phyloP scores from a whole-genome alignment of 1,140 invertebrate genomes.

The Chironomus striatipennis region DNA sequence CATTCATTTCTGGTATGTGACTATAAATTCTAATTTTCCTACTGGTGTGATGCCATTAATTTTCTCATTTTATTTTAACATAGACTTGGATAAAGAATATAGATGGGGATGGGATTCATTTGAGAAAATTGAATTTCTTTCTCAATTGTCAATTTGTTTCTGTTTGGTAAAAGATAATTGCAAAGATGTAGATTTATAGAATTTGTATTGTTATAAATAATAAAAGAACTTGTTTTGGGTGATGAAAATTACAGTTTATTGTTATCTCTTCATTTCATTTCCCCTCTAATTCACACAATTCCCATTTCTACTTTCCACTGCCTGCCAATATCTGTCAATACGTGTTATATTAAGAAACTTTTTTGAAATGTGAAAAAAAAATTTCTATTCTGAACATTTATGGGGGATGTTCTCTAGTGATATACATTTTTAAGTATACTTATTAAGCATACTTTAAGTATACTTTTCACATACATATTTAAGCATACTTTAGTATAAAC shows the following conservation, averaged over 20 bases:
- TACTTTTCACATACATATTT: too few species aligned
- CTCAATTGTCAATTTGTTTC: not conserved
- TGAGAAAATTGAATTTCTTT: not conserved
- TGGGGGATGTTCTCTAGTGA: too few species aligned
- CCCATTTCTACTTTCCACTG: not conserved
- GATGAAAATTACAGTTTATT: slow-evolving; percentile 14
- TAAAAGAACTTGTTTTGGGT: not conserved
- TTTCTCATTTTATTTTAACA: not conserved
- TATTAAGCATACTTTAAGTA: too few species aligned
- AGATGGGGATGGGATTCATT: not conserved
- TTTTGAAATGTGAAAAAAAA: not conserved
- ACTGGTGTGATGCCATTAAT: not conserved
- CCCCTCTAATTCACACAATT: not conserved
- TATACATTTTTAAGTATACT: too few species aligned
- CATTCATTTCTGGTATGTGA: slow-evolving; percentile 9
- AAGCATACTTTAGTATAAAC: too few species aligned
- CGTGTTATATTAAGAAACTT: slow-evolving; percentile 9
- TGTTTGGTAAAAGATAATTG: not conserved
- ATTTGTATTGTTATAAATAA: not conserved
- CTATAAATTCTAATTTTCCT: slow-evolving; percentile 9
- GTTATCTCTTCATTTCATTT: slow-evolving; percentile 3
- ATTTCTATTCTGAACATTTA: not conserved
- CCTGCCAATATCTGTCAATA: not conserved
- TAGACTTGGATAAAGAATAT: too few species aligned
- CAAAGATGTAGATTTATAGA: slow-evolving; percentile 9